A percentile compares a stretch with the other conserved stretches of the same genome.
These are phyloP conservation scores for Zoanthus solanderi DNA, from an alignment of 92 coral and sea anemone genomes.

Conservation along the genomic window DNA sequence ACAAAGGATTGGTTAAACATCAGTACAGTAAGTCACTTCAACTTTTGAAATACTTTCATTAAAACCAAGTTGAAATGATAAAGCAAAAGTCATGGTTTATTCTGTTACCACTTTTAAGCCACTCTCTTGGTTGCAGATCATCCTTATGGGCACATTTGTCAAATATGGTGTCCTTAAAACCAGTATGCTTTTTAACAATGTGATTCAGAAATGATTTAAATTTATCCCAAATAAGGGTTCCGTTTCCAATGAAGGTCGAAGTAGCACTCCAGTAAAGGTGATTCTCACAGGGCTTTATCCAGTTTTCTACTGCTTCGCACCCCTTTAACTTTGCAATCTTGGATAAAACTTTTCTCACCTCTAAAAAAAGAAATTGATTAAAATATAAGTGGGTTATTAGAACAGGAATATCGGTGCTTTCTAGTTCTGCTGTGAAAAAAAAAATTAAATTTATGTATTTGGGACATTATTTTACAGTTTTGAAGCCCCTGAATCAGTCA, in stretches of 20 bases:
- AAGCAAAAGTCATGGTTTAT: neutral
- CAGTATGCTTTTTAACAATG: too few relatives aligned
- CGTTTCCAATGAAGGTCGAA: too few relatives aligned
- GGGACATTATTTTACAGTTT: neutral
- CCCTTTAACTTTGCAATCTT: constrained; percentile 56
- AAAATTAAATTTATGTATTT: neutral
- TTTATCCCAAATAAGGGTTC: too few relatives aligned
- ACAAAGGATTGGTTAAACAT: too few relatives aligned
- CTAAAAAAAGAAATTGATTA: constrained; percentile 39
- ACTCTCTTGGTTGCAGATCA: constrained; percentile 58
- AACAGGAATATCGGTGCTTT: neutral
- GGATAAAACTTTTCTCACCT: constrained; percentile 54
- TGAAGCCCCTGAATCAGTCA: neutral
- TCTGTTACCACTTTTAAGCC: constrained; percentile 61
- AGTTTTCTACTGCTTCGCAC: too few relatives aligned
- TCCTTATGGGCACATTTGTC: constrained; percentile 34
- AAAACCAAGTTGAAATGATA: neutral
- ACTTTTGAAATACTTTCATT: too few relatives aligned
- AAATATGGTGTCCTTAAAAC: neutral
- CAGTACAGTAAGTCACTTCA: too few relatives aligned
- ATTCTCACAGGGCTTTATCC: too few relatives aligned
- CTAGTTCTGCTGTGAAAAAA: neutral
- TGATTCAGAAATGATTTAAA: too few relatives aligned
- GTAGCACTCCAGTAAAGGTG: too few relatives aligned
- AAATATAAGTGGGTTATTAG: neutral